Percentiles rank a stretch among this genome's conserved stretches.
Conservation (phyloP, 2,113 vertebrate genomes). For the Limnothrissa miodon region DNA sequence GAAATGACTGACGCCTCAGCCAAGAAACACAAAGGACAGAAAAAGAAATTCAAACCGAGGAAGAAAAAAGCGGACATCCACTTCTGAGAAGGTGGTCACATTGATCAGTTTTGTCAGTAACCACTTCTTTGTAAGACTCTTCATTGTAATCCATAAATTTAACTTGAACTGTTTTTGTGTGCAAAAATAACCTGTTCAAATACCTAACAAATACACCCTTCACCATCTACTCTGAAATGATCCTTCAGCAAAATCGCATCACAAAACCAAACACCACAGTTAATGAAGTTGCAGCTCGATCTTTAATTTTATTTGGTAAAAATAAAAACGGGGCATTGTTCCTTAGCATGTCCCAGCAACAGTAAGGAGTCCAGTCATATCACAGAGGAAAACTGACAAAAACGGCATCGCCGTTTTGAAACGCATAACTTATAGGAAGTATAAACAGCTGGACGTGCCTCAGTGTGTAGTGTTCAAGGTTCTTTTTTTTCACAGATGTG, state of each 20-base stretch:
- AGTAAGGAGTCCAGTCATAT: constrained; percentile 11
- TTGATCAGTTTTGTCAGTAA: not conserved
- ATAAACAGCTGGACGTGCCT: not conserved
- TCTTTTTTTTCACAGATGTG: not conserved
- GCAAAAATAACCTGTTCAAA: too few species aligned
- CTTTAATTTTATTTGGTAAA: constrained; percentile 36
- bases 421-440: not conserved
- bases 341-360: not conserved
- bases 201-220: too few species aligned
- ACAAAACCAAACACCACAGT: not conserved
- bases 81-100: constrained; percentile 17
- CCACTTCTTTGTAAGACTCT: not conserved
- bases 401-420: not conserved
- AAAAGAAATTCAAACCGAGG: constrained; percentile 53
- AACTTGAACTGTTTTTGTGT: too few species aligned
- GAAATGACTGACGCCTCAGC: constrained; percentile 69
- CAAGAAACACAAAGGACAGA: constrained; percentile 62
- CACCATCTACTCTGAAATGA: not conserved
- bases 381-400: not conserved
- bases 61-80: constrained; percentile 38
- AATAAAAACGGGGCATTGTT: constrained; percentile 30
- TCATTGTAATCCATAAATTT: not conserved
- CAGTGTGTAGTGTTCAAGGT: not conserved
- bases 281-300: constrained; percentile 6
- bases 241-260: not conserved